phyloP scores from a whole-genome alignment of 2,113 vertebrate genomes.

The Elephas maximus region DNA sequence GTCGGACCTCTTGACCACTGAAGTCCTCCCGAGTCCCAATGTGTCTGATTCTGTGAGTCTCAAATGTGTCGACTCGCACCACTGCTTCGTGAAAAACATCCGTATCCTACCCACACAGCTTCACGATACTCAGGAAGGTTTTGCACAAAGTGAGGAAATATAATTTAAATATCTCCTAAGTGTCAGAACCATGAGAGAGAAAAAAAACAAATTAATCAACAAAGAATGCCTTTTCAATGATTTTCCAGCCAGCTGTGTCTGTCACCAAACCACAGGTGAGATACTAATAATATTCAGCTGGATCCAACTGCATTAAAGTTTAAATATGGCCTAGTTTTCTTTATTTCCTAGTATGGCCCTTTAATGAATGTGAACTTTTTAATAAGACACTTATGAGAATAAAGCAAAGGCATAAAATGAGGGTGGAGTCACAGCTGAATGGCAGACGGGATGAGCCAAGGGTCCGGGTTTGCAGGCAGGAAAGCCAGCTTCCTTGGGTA shows the following conservation, averaged over 20 bases:
- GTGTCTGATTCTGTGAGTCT: background rate
- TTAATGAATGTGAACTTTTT: constrained; percentile 70
- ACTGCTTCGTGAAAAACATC: background rate
- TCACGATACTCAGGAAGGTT: background rate
- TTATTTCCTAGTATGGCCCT: constrained; percentile 73
- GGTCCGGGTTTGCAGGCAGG: too few species aligned
- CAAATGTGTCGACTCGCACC: background rate
- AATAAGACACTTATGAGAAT: background rate
- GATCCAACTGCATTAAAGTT: constrained; percentile 61
- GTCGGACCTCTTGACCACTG: background rate
- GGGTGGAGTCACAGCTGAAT: background rate
- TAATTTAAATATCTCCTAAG: constrained; percentile 65
- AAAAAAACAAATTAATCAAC: constrained; percentile 79
- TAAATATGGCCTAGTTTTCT: constrained; percentile 81
- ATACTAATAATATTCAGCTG: constrained; percentile 62
- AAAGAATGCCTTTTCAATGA: constrained; percentile 65
- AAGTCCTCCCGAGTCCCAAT: background rate
- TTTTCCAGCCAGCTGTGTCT: constrained; percentile 76
- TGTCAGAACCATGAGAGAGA: constrained; percentile 67
- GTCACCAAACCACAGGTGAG: constrained; percentile 41
- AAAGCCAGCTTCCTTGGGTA: background rate
- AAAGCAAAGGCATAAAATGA: constrained; percentile 13
- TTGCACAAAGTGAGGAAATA: constrained; percentile 46
- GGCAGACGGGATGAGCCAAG: background rate
- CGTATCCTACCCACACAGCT: constrained; percentile 31